These are phyloP conservation scores for Eugnorisma glareosa DNA, from an alignment of 2,888 invertebrate genomes.

Conservation along the genomic window DNA sequence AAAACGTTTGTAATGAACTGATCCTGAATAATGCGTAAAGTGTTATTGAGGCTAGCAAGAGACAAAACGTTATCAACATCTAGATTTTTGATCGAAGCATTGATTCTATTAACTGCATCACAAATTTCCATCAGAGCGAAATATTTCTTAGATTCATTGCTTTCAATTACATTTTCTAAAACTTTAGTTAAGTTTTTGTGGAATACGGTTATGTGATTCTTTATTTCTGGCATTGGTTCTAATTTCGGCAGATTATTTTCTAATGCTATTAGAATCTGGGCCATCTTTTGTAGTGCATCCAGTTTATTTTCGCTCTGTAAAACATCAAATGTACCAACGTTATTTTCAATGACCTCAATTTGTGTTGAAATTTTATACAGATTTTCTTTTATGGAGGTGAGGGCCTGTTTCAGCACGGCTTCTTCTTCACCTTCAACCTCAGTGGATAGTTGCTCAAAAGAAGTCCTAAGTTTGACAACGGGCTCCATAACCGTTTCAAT, in stretches of 20 bases:
- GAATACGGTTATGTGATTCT: slow-evolving; percentile 79
- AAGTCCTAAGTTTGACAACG: slow-evolving; percentile 91
- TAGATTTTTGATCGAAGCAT: slow-evolving; percentile 78
- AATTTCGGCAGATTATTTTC: slow-evolving; percentile 83
- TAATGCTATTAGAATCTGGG: slow-evolving; percentile 84
- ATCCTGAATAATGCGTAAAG: slow-evolving; percentile 80
- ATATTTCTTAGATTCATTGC: slow-evolving; percentile 85
- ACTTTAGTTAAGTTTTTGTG: slow-evolving; percentile 90
- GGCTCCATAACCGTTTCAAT: slow-evolving; percentile 92
- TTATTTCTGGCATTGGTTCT: slow-evolving; percentile 76
- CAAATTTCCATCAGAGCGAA: slow-evolving; percentile 83
- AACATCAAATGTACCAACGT: slow-evolving; percentile 82
- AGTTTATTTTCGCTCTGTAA: slow-evolving; percentile 86
- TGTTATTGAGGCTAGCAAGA: slow-evolving; percentile 81
- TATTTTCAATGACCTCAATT: slow-evolving; percentile 77
- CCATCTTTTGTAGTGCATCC: slow-evolving; percentile 86
- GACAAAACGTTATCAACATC: slow-evolving; percentile 76
- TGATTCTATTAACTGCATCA: slow-evolving; percentile 82
- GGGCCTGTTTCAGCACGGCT: slow-evolving; percentile 76
- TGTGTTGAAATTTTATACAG: slow-evolving; percentile 81
- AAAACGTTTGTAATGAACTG: slow-evolving; percentile 79
- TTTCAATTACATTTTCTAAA: slow-evolving; percentile 90
- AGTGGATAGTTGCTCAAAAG: slow-evolving; percentile 87
- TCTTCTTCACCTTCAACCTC: slow-evolving; percentile 76
- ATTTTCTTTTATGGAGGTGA: slow-evolving; percentile 80